phyloP scores from a whole-genome alignment of 2,113 vertebrate genomes.

The Chlorocebus sabaeus region DNA sequence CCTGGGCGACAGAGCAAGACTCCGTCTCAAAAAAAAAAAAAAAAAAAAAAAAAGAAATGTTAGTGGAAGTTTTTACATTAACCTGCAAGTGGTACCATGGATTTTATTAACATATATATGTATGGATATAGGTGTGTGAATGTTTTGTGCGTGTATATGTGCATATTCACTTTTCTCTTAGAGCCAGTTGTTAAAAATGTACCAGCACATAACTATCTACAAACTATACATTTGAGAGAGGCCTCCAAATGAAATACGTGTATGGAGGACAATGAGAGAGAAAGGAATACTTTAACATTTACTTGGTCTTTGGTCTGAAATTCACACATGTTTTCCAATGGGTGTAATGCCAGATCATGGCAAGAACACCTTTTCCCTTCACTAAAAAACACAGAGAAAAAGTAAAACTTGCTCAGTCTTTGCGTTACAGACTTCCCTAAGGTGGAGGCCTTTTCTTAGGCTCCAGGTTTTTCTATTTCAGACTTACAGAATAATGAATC shows the following conservation, averaged over 20 bases:
- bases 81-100: not conserved
- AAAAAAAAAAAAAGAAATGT: no score
- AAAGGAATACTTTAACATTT: not conserved
- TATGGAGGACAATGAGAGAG: not conserved
- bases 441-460: not conserved
- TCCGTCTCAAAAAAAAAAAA: no score
- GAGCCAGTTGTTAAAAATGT: not conserved
- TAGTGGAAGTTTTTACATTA: not conserved
- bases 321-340: not conserved
- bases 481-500: not conserved
- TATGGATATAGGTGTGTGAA: not conserved
- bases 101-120: not conserved
- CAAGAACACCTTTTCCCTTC: not conserved
- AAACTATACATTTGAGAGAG: not conserved
- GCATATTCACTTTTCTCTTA: not conserved
- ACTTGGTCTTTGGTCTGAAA: not conserved
- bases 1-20: no score
- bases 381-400: not conserved
- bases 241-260: not conserved
- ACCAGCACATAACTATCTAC: not conserved
- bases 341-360: not conserved
- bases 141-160: not conserved
- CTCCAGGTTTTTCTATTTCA: not conserved
- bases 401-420: not conserved
- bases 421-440: not conserved